phyloP scores from a whole-genome alignment of 2,113 vertebrate genomes.

The Callorhinus ursinus region DNA sequence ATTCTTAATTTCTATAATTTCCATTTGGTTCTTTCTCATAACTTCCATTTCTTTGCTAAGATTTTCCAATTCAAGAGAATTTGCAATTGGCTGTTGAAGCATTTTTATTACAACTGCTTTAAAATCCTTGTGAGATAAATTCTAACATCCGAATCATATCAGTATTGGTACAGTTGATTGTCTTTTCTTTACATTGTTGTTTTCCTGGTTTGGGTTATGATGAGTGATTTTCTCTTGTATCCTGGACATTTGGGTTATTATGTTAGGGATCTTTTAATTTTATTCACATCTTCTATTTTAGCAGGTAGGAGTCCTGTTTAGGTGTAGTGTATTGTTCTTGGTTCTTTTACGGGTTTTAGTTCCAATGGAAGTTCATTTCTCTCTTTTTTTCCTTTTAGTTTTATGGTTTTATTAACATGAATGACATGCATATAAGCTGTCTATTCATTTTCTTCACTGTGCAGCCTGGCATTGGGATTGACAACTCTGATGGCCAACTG shows the following conservation, averaged over 20 bases:
- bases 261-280: not conserved
- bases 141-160: not conserved
- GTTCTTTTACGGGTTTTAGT: not conserved
- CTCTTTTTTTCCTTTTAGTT: not conserved
- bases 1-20: not conserved
- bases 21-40: not conserved
- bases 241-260: not conserved
- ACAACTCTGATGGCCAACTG: not conserved
- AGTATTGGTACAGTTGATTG: not conserved
- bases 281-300: not conserved
- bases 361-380: not conserved
- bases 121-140: constrained; percentile 5
- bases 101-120: not conserved
- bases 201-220: not conserved
- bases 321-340: not conserved
- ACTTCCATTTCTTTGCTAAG: not conserved
- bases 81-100: not conserved
- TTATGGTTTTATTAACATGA: not conserved
- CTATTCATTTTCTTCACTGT: not conserved
- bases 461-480: not conserved
- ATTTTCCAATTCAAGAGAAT: not conserved
- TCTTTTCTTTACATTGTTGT: not conserved
- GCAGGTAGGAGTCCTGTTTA: not conserved
- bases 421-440: not conserved
- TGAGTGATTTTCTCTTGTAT: not conserved